Percentiles rank a stretch among this genome's conserved stretches.
These are phyloP conservation scores for Drosophila nigrodunni DNA, from an alignment of 1,140 invertebrate genomes.

Conservation along the genomic window DNA sequence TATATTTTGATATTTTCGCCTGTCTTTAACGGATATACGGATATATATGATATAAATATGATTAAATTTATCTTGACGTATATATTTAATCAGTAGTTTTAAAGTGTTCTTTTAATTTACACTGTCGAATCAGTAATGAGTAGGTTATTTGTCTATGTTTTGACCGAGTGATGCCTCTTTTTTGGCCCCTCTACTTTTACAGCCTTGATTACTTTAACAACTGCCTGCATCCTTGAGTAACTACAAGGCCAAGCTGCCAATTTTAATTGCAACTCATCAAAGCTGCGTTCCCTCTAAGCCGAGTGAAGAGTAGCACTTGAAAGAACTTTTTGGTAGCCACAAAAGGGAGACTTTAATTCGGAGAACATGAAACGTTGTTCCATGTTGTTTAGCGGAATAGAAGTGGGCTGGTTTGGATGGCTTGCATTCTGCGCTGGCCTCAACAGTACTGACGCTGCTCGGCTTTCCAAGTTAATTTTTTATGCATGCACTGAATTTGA, in stretches of 20 bases:
- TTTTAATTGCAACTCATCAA: slow-evolving; percentile 68
- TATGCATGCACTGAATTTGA: slow-evolving; percentile 68
- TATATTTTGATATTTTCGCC: no score
- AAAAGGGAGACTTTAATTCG: slow-evolving; percentile 56
- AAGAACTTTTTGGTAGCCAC: slow-evolving; percentile 50
- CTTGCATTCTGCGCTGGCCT: neutral
- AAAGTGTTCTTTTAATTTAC: neutral
- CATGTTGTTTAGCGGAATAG: slow-evolving; percentile 21
- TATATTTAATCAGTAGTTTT: no score
- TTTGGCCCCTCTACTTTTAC: neutral
- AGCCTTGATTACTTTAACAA: neutral
- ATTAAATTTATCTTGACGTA: no score
- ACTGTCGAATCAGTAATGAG: no score
- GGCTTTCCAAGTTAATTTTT: slow-evolving; percentile 57
- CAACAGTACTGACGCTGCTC: slow-evolving; percentile 3
- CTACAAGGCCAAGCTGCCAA: slow-evolving; percentile 50
- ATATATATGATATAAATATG: no score
- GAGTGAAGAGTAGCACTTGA: slow-evolving; percentile 36
- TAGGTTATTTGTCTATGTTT: neutral
- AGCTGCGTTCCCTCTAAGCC: slow-evolving; percentile 12
- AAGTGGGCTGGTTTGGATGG: slow-evolving; percentile 12
- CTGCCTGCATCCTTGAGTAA: slow-evolving; percentile 2
- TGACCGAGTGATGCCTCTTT: neutral
- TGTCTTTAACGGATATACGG: no score
- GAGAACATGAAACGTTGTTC: slow-evolving; percentile 2